Evolutionary conservation across 1,140 invertebrate genomes (phyloP).

Genomic region (Thaumetopoea pityocampa): DNA sequence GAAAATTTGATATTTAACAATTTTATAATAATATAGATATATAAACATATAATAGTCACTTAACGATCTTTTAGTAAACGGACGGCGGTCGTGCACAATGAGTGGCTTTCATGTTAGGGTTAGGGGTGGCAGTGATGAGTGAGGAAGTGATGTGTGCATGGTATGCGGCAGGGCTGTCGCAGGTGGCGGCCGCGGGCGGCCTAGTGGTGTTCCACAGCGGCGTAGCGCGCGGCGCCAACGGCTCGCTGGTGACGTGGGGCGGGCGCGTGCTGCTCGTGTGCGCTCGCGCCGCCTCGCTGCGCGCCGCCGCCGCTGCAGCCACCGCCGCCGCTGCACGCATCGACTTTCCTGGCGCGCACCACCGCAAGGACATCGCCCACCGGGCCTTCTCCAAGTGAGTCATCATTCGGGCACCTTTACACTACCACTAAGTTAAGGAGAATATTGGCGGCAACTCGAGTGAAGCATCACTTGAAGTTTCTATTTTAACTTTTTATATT

Average conservation of each 20-base stretch:
- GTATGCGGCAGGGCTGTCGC: constrained; percentile 69
- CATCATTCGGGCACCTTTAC: not conserved
- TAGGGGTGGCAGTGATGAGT: too few relatives aligned
- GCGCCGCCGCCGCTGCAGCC: constrained; percentile 83
- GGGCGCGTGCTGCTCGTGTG: constrained; percentile 93
- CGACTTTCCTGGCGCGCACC: constrained; percentile 90
- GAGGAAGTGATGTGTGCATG: too few relatives aligned
- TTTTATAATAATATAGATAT: too few relatives aligned
- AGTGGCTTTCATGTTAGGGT: too few relatives aligned
- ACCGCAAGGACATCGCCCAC: constrained; percentile 92
- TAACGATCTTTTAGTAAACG: too few relatives aligned
- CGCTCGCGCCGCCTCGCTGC: constrained; percentile 80
- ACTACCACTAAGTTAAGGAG: not conserved
- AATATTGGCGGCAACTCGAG: too few relatives aligned
- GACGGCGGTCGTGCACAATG: too few relatives aligned
- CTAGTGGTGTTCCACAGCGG: constrained; percentile 85
- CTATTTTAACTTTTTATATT: too few relatives aligned
- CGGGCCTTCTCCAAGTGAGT: constrained; percentile 89
- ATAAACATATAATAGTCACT: too few relatives aligned
- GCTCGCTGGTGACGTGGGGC: constrained; percentile 89
- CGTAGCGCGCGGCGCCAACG: constrained; percentile 76
- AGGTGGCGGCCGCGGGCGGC: constrained; percentile 63
- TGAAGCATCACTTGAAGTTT: too few relatives aligned
- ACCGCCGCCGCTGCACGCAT: constrained; percentile 82
- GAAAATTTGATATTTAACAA: too few relatives aligned